Evolutionary conservation across 2,888 invertebrate genomes (phyloP).

Genomic region (Drosophila lutescens): DNA sequence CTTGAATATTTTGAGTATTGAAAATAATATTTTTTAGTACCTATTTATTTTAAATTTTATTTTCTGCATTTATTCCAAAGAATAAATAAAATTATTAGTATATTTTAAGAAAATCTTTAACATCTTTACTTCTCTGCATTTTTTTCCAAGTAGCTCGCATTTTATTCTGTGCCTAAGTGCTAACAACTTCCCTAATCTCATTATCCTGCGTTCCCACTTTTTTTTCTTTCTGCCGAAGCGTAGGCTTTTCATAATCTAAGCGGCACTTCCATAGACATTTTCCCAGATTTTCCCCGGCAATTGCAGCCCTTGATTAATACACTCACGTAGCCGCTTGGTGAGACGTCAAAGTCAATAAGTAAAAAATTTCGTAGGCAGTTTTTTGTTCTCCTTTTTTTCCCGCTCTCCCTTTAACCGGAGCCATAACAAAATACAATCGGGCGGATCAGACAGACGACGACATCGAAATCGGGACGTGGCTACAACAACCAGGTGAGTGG

Average conservation of each 20-base stretch:
- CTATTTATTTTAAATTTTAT: no score
- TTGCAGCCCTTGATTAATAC: slow-evolving; percentile 7
- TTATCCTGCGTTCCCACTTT: slow-evolving; percentile 14
- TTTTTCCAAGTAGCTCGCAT: not conserved
- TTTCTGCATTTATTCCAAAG: no score
- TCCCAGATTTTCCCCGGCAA: not conserved
- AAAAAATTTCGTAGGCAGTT: slow-evolving; percentile 29
- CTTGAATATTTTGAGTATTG: no score
- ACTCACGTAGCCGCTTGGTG: slow-evolving; percentile 34
- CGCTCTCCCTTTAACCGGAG: slow-evolving; percentile 4
- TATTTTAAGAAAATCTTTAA: no score
- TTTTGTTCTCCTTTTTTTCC: not conserved
- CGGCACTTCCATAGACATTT: slow-evolving; percentile 11
- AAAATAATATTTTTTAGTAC: no score
- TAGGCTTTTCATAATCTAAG: slow-evolving; percentile 30
- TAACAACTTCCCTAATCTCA: slow-evolving; percentile 42
- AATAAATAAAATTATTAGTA: no score
- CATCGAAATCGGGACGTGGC: slow-evolving; percentile 41
- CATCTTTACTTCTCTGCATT: no score
- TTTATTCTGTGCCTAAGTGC: slow-evolving; percentile 25
- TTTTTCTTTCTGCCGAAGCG: not conserved
- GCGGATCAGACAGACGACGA: slow-evolving; percentile 70
- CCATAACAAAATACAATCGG: slow-evolving; percentile 68
- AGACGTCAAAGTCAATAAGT: slow-evolving; percentile 72
- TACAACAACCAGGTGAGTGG: slow-evolving; percentile 71